These are phyloP conservation scores for Synergus itoensis DNA, from an alignment of 2,888 invertebrate species.

Conservation along the genomic window DNA sequence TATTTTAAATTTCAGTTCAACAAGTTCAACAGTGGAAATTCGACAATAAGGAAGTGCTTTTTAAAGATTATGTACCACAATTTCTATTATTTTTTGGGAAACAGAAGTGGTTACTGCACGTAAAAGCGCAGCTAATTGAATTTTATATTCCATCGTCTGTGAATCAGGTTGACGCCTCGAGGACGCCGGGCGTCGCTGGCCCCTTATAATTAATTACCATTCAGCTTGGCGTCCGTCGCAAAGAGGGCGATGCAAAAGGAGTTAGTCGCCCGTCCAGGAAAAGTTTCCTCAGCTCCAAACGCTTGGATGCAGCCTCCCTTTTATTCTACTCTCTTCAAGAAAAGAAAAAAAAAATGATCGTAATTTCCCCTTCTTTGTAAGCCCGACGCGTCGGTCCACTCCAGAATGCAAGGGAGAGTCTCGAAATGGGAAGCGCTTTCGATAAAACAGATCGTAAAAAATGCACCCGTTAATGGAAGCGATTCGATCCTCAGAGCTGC, in stretches of 20 bases:
- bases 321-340: constrained; percentile 11
- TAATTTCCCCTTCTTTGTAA: constrained; percentile 30
- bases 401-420: not conserved
- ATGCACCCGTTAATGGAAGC: constrained; percentile 21
- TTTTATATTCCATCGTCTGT: constrained; percentile 66
- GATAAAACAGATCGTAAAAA: constrained; percentile 30
- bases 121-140: constrained; percentile 63
- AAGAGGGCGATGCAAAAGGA: constrained; percentile 43
- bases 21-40: not conserved
- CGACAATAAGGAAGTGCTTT: not conserved
- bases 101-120: constrained; percentile 53
- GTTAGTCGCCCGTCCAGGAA: constrained; percentile 36
- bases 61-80: not conserved
- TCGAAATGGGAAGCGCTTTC: constrained; percentile 9
- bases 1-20: not conserved
- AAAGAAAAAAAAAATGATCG: constrained; percentile 5
- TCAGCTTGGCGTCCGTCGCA: constrained; percentile 51
- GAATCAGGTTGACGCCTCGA: constrained; percentile 59
- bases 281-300: constrained; percentile 29
- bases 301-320: constrained; percentile 16
- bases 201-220: constrained; percentile 67
- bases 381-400: constrained; percentile 1
- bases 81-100: not conserved
- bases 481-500: constrained; percentile 4
- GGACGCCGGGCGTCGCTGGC: constrained; percentile 59